phyloP scores from a whole-genome alignment of 1,140 invertebrate species.

The Neomicropteryx cornuta region DNA sequence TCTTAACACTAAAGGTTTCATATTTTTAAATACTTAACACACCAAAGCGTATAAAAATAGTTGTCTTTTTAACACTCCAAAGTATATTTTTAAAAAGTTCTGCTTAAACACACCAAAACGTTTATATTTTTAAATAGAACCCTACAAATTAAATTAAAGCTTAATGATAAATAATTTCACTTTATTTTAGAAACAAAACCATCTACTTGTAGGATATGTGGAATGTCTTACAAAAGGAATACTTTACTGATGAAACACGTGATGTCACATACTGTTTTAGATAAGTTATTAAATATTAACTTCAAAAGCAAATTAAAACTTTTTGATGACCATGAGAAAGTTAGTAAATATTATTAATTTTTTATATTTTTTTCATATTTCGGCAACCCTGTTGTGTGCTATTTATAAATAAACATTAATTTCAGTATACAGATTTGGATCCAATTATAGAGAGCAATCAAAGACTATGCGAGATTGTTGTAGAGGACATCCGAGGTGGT shows the following conservation, averaged over 20 bases:
- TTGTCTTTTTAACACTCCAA: no score
- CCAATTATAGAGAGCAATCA: no score
- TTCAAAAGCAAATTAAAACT: conserved; percentile 10
- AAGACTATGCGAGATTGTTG: conserved; percentile 5
- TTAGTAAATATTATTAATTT: conserved; percentile 6
- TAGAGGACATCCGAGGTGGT: conserved; percentile 7
- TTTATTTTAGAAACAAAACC: conserved; percentile 10
- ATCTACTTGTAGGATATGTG: conserved; percentile 16
- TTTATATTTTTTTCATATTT: background rate
- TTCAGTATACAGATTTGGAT: background rate
- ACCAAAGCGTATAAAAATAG: no score
- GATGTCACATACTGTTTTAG: conserved; percentile 8
- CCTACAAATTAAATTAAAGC: no score
- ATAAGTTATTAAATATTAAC: conserved; percentile 9
- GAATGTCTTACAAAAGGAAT: conserved; percentile 14
- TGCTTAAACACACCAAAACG: no score
- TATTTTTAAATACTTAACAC: no score
- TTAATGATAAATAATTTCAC: no score
- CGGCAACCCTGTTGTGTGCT: background rate
- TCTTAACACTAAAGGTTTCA: no score
- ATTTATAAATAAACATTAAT: background rate
- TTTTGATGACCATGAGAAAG: conserved; percentile 11
- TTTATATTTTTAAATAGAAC: no score
- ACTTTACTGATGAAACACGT: conserved; percentile 12
- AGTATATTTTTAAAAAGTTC: no score